Evolutionary conservation across 2,797 vertebrate genomes (phyloP), one percentile per base, ranked within the genome.

Genomic region (Siniperca undulata): DNA sequence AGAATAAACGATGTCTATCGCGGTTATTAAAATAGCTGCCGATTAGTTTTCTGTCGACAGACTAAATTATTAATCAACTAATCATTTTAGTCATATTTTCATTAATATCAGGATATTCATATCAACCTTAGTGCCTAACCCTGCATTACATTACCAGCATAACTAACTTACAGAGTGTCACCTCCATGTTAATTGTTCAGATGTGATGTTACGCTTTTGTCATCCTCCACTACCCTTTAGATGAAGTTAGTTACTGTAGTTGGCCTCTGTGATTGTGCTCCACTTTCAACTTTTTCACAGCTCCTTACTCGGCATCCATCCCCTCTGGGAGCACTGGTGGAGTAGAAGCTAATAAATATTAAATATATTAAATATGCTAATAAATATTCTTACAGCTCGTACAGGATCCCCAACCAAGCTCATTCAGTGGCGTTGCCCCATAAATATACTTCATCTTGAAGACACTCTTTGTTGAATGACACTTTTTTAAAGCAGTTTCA

Each of bases 341-440:
- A 78, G 20, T 3, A 59, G 58, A 56, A 61, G 40, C n/a, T n/a
- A n/a, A n/a, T n/a, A n/a, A n/a, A n/a, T n/a, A n/a, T n/a, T n/a
- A n/a, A n/a, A n/a, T n/a, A n/a, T n/a, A n/a, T n/a, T n/a, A n/a
- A n/a, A n/a, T n/a, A n/a, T n/a, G n/a, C n/a, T n/a, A n/a, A n/a
- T 89, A 86, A 87, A 89, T 82, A 86, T 79, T 73, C 42, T 38
- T 20, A 58, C 52, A 66, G 71, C 69, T 76, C 6, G 6, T 79
- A 64, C 68, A 68, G 70, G 71, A 80, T 74, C 38, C 46, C 46
- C 27, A 40, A 30, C 34, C 55, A n/a, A 74, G 77, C 69, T 73
- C 24, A 53, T 83, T 78, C 61, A 38, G 11, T 68, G 22, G 16
- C 10, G 12, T 7, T 46, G 40, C 55, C 44, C 67, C 40, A 58